Percentiles rank a stretch among this genome's conserved stretches.
phyloP scores from a whole-genome alignment of 2,113 vertebrate genomes.

The Panthera tigris region DNA sequence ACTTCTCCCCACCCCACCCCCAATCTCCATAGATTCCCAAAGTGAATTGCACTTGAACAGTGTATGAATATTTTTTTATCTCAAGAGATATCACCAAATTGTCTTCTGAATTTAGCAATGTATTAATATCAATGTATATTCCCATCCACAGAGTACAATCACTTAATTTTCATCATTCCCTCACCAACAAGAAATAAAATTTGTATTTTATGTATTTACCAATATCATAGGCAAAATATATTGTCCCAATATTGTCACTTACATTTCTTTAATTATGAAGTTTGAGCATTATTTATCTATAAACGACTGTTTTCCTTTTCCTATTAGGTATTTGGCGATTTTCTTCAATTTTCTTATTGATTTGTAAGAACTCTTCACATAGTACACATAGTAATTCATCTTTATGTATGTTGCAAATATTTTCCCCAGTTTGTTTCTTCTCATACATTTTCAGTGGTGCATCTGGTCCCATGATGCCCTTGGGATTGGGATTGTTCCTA shows the following conservation, averaged over 20 bases:
- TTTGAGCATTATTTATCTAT: not conserved
- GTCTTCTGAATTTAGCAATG: not conserved
- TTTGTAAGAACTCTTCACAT: conserved; percentile 13
- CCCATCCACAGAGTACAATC: not conserved
- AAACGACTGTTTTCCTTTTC: not conserved
- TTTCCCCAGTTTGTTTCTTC: not conserved
- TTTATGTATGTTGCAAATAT: not conserved
- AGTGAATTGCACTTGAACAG: not conserved
- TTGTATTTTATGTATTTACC: not conserved
- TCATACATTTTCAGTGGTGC: not conserved
- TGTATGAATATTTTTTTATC: not conserved
- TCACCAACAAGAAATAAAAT: not conserved
- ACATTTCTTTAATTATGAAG: not conserved
- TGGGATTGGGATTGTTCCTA: not conserved
- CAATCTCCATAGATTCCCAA: not conserved
- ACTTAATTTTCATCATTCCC: not conserved
- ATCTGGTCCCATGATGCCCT: not conserved
- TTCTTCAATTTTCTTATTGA: conserved; percentile 17
- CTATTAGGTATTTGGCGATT: not conserved
- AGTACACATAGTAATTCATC: not conserved
- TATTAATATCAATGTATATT: conserved; percentile 17
- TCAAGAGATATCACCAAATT: not conserved
- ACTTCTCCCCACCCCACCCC: not conserved
- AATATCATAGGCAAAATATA: not conserved
- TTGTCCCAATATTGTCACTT: not conserved